Evolutionary conservation across 2,888 invertebrate genomes (phyloP), one percentile per base, ranked within the genome.

Genomic region (Diadromus collaris): DNA sequence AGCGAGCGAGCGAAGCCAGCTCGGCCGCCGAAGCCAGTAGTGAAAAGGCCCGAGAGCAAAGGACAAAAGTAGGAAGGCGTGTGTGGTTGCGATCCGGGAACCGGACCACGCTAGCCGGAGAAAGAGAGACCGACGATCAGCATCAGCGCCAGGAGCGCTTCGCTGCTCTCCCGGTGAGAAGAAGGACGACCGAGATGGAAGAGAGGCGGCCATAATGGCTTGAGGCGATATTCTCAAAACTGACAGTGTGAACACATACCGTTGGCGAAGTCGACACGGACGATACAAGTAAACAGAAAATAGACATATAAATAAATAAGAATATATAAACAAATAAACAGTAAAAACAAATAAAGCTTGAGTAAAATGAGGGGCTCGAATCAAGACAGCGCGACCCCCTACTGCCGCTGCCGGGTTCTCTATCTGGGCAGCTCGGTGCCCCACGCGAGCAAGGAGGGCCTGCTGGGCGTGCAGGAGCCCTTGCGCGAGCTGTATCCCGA

Each of bases 401-500:
- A 98, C 89, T 98, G 99, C 92, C 95, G 98, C 87, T 99, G 98
- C 92, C 95, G 98, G 82, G 99, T 99, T 71, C 94, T 99, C 77
- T 99, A 99, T 91, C 93, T 99, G 87, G 99, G 99, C 85, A 97
- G 97, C 86, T 96, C 98, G 29, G 98, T 99, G 86, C 98, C 99
- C 38, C 97, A 98, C 89, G 97, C 98, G 90, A 98, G 98, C 89
- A 99, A 99, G 91, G 99, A 99, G 89, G 99, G 99, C 67, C 93
- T 99, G 64, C 97, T 99, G 89, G 98, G 98, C 75, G 97, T 99
- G 83, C 99, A 99, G 92, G 98, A 99, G 91, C 99, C 99, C 2
- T 92, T 99, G 85, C 95, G 97, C 85, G 99, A 98, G 88, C 92
- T 99, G 76, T 99, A 99, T 91, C 98, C 99, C 77, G 97, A 98